These are phyloP conservation scores for Neria commutata DNA, from an alignment of 2,888 invertebrate species.

Conservation along the genomic window DNA sequence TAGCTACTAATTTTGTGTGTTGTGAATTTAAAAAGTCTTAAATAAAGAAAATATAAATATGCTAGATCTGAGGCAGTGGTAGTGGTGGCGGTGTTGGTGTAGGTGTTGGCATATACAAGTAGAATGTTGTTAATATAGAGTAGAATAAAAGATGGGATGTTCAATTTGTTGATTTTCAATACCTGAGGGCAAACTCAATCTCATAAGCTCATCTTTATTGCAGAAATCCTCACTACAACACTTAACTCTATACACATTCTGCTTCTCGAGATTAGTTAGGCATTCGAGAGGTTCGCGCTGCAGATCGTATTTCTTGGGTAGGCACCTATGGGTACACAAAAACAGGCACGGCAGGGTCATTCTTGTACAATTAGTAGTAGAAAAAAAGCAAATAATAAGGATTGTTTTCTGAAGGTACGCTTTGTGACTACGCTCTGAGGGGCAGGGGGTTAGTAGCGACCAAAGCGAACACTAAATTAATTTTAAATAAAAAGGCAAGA, in stretches of 20 bases:
- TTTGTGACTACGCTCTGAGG: constrained; percentile 19
- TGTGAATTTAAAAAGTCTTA: constrained; percentile 7
- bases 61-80: too few relatives aligned
- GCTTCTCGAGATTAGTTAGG: constrained; percentile 59
- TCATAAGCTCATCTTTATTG: constrained; percentile 61
- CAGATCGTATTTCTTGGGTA: constrained; percentile 60
- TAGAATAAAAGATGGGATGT: too few relatives aligned
- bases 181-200: constrained; percentile 59
- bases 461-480: constrained; percentile 37
- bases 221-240: constrained; percentile 62
- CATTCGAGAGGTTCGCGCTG: constrained; percentile 61
- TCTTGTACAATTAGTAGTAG: not conserved
- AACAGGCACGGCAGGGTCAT: too few relatives aligned
- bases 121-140: too few relatives aligned
- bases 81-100: constrained; percentile 23
- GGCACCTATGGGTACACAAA: constrained; percentile 49
- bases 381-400: not conserved
- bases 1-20: not conserved
- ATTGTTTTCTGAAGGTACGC: constrained; percentile 10
- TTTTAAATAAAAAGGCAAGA: not conserved
- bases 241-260: constrained; percentile 58
- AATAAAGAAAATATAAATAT: not conserved
- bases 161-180: constrained; percentile 38
- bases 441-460: not conserved
- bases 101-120: constrained; percentile 37